Conservation (phyloP, 2,113 vertebrate genomes). For the Calypte anna region DNA sequence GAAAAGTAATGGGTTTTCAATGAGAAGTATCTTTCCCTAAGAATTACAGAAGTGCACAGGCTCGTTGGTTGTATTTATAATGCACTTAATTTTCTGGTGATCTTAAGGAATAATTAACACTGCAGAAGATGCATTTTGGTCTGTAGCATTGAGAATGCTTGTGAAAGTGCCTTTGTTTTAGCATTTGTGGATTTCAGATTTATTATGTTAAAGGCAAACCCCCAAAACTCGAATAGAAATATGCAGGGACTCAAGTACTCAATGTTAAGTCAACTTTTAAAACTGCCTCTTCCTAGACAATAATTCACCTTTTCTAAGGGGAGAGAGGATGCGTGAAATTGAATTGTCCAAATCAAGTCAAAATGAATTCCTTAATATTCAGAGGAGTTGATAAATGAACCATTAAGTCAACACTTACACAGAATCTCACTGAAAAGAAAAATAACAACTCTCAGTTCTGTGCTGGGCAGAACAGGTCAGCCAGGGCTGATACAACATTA, state of each 20-base stretch:
- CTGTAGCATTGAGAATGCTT: not conserved
- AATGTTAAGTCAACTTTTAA: constrained; percentile 21
- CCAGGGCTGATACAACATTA: not conserved
- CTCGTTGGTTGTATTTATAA: not conserved
- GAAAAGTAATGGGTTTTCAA: not conserved
- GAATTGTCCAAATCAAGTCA: constrained; percentile 57
- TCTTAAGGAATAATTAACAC: not conserved
- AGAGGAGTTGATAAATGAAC: constrained; percentile 56
- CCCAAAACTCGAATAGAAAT: not conserved
- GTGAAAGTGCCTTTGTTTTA: not conserved
- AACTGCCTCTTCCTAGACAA: not conserved
- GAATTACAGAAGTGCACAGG: not conserved
- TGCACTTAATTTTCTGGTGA: not conserved
- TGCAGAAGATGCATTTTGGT: not conserved
- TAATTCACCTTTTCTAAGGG: constrained; percentile 19
- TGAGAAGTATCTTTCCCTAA: not conserved
- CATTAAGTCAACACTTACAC: constrained; percentile 60
- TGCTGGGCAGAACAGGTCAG: not conserved
- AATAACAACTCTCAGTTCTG: constrained; percentile 25
- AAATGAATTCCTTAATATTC: constrained; percentile 66
- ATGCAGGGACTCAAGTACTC: not conserved
- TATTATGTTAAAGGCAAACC: not conserved
- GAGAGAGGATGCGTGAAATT: constrained; percentile 33
- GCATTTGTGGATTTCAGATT: not conserved
- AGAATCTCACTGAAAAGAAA: constrained; percentile 40